Conservation (phyloP, 1,140 invertebrate genomes). For the Drosophila paulistorum region DNA sequence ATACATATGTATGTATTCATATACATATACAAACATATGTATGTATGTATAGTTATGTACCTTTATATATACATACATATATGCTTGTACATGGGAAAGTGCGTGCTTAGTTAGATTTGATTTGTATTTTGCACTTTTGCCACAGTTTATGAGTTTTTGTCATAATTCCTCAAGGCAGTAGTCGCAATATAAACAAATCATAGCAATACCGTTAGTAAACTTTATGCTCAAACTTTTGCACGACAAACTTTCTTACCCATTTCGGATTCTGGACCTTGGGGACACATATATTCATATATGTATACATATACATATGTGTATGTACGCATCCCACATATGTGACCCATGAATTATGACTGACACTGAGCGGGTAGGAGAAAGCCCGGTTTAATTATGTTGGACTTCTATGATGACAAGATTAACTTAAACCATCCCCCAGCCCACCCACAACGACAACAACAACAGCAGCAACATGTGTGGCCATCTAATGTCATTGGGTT, state of each 20-base stretch:
- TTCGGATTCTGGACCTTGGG: conserved; percentile 23
- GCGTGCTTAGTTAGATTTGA: conserved; percentile 54
- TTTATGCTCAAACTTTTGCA: conserved; percentile 60
- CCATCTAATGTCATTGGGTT: background rate
- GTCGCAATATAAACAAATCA: conserved; percentile 62
- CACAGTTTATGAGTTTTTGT: conserved; percentile 21
- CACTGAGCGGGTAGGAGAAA: background rate
- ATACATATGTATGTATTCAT: background rate
- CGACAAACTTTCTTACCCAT: conserved; percentile 54
- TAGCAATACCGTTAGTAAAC: conserved; percentile 47
- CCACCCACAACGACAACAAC: background rate
- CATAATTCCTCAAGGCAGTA: conserved; percentile 48
- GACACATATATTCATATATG: background rate
- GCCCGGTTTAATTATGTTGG: conserved; percentile 37
- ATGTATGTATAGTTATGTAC: background rate
- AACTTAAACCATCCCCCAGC: background rate
- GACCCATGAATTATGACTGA: conserved; percentile 35
- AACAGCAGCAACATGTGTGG: background rate
- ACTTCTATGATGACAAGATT: conserved; percentile 26
- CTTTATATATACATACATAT: background rate
- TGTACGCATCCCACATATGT: conserved; percentile 24
- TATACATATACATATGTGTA: background rate
- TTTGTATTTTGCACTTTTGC: conserved; percentile 40
- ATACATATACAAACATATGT: background rate
- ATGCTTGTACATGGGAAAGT: conserved; percentile 3